Conservation (phyloP, 2,888 invertebrate species). For the Melitaea athalia region DNA sequence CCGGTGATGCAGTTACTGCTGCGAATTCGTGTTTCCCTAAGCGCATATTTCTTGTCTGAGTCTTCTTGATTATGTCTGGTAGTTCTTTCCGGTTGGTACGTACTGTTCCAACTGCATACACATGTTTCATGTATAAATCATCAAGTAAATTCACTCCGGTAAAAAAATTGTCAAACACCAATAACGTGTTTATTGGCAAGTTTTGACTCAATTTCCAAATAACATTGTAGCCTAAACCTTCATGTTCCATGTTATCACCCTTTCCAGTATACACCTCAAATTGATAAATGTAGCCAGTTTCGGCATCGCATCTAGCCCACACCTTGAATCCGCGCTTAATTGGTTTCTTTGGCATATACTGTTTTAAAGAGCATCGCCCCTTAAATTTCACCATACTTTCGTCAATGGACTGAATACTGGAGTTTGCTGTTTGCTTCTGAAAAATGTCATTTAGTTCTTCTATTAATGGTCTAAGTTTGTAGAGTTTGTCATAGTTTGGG, state of each 20-base stretch:
- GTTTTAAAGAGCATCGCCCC: constrained; percentile 44
- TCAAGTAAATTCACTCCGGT: constrained; percentile 44
- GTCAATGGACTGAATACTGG: constrained; percentile 24
- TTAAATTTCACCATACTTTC: constrained; percentile 44
- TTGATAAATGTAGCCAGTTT: constrained; percentile 42
- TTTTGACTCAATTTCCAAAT: constrained; percentile 27
- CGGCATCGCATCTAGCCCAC: constrained; percentile 39
- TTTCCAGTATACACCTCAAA: constrained; percentile 46
- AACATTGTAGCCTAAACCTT: constrained; percentile 42
- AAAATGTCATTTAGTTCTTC: constrained; percentile 11
- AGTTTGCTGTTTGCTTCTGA: constrained; percentile 2
- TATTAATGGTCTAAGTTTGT: constrained; percentile 34
- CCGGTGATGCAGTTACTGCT: constrained; percentile 43
- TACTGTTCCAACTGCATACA: constrained; percentile 42
- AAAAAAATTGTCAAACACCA: constrained; percentile 52
- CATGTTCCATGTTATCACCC: constrained; percentile 40
- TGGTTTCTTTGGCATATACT: constrained; percentile 47
- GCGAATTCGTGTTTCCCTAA: constrained; percentile 44
- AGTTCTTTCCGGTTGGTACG: constrained; percentile 39
- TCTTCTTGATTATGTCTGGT: constrained; percentile 41
- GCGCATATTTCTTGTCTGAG: constrained; percentile 29
- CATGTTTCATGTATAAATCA: constrained; percentile 38
- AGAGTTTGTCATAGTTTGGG: constrained; percentile 33
- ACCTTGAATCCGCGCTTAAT: constrained; percentile 45
- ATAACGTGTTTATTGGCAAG: constrained; percentile 42